phyloP scores from a whole-genome alignment of 2,888 invertebrate species.

The Cheilosia grossa region DNA sequence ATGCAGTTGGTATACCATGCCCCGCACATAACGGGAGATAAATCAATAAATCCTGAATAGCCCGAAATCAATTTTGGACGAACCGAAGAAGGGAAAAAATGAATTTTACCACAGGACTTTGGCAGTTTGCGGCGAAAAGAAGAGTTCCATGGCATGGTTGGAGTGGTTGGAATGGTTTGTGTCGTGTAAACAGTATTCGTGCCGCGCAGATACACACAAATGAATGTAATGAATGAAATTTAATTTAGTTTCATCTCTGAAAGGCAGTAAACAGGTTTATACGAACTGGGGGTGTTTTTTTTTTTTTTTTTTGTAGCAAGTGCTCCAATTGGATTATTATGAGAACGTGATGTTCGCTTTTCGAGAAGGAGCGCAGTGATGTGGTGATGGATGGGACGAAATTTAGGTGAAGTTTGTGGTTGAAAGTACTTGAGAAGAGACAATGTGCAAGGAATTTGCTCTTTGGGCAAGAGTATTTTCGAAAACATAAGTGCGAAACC shows the following conservation, averaged over 20 bases:
- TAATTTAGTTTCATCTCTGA: slow-evolving; percentile 50
- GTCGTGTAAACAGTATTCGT: slow-evolving; percentile 29
- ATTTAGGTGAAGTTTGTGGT: too few species aligned
- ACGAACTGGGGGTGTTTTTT: neutral
- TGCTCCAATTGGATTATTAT: slow-evolving; percentile 8
- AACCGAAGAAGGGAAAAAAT: neutral
- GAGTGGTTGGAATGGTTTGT: neutral
- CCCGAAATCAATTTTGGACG: slow-evolving; percentile 21
- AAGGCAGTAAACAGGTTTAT: slow-evolving; percentile 12
- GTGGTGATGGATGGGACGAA: too few species aligned
- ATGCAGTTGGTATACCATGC: neutral
- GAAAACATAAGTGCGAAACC: too few species aligned
- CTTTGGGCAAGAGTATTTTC: too few species aligned
- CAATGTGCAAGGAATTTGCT: too few species aligned
- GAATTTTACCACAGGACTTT: neutral
- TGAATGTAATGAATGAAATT: slow-evolving; percentile 59
- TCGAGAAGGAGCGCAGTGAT: neutral
- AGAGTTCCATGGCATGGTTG: neutral
- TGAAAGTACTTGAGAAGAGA: too few species aligned
- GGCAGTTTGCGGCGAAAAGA: neutral
- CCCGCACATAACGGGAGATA: slow-evolving; percentile 17
- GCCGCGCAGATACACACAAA: slow-evolving; percentile 24
- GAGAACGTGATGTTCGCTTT: neutral
- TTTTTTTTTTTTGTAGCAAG: neutral
- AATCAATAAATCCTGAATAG: slow-evolving; percentile 41